Conservation (phyloP, 2,797 vertebrate genomes). For the Enteromius radiatus region DNA sequence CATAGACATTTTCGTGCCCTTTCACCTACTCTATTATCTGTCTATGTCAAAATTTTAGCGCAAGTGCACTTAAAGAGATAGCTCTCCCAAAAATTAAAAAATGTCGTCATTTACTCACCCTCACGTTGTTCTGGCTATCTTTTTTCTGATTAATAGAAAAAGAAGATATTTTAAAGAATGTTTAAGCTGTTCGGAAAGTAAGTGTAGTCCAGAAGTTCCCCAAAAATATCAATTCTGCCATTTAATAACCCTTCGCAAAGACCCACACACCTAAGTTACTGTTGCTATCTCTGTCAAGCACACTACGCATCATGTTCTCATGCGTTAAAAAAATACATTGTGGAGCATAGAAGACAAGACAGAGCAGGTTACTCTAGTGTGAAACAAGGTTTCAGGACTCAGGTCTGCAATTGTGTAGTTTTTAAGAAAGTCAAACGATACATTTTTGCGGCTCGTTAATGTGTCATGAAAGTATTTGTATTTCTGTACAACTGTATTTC, state of each 20-base stretch:
- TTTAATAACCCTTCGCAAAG: background rate
- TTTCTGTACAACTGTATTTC: background rate
- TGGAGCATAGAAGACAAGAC: no score
- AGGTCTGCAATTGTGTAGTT: background rate
- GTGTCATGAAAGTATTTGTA: background rate
- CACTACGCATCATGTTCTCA: no score
- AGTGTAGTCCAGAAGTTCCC: no score
- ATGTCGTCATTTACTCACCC: background rate
- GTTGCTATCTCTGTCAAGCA: no score
- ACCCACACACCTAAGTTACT: no score
- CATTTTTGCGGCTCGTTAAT: no score
- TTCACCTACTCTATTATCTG: conserved; percentile 15
- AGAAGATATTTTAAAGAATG: background rate
- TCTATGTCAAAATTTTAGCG: background rate
- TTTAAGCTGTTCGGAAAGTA: no score
- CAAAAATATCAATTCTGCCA: no score
- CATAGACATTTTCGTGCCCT: conserved; percentile 10
- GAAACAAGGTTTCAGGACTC: no score
- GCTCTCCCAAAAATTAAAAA: background rate
- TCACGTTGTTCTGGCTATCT: background rate
- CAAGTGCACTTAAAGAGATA: background rate
- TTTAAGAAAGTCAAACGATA: background rate
- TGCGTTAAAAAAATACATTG: no score
- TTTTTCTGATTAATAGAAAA: background rate
- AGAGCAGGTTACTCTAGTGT: no score